Base-by-base conservation (phyloP, 2,113 vertebrate genomes). In the Trematomus loennbergii region DNA sequence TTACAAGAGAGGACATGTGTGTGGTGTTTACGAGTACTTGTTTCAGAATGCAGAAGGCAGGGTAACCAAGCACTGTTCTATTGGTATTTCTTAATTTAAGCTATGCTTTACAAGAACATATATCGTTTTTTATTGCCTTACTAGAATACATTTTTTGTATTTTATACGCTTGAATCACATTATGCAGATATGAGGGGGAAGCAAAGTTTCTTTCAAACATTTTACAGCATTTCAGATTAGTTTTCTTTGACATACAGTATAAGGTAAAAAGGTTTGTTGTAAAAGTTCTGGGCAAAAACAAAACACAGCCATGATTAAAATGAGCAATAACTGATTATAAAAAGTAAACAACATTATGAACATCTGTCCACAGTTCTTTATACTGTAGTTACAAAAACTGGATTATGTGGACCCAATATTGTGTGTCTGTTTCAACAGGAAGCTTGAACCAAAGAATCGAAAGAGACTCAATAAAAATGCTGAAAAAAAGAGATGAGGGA, bases 401-500 rank as follows among this genome's bases (percentile, higher is more conserved):
- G 0, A 22, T 20, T 54, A 18, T n/a, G 22, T 52, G 48, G 25
- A 33, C 9, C 9, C 22, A 4, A 3, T 29, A 29, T 3, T 57
- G 20, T 36, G n/a, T 62, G 29, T 63, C 33, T 73, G 57, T 45
- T 46, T 77, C 72, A 81, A 88, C 77, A 86, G 71, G 75, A 84
- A 33, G 61, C 72, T 43, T 69, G 4, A 53, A 53, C 69, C 55
- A 49, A 61, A 60, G 25, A 66, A 48, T 68, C 48, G 64, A 61
- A 80, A 29, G 55, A 54, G 36, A 50, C 60, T 60, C 12, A 53
- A 46, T 20, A 50, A 49, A 67, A 67, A 25, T 8, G 40, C 3
- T 33, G 46, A 22, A 46, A 40, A 55, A 78, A 63, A 33, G 25
- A 81, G 65, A 85, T 1, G 17, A 65, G 68, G n/a, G 50, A 55